Evolutionary conservation across 1,140 invertebrate genomes (phyloP).

Genomic region (Pissodes strobi): DNA sequence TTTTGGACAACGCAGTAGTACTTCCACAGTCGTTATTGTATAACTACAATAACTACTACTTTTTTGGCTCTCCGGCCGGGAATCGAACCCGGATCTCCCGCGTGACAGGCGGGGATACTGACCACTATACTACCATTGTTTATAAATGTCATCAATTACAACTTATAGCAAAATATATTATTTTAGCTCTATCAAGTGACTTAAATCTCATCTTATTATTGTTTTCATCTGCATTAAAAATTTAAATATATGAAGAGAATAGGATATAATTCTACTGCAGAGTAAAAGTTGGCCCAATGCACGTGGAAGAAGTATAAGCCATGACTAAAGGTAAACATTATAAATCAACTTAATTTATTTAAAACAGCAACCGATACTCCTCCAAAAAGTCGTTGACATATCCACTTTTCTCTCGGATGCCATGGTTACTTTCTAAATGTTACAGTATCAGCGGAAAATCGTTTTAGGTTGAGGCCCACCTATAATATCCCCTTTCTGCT

Average conservation of each 20-base stretch:
- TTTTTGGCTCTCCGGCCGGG: conserved; percentile 55
- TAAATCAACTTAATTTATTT: neutral
- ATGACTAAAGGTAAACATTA: conserved; percentile 10
- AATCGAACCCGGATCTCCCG: conserved; percentile 56
- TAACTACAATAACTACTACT: too few species aligned
- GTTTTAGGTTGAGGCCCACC: neutral
- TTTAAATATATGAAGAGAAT: conserved; percentile 26
- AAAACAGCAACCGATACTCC: neutral
- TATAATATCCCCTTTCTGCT: neutral
- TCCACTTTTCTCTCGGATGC: neutral
- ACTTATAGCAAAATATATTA: neutral
- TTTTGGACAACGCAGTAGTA: too few species aligned
- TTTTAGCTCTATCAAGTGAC: neutral
- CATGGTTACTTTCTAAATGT: neutral
- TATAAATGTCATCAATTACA: neutral
- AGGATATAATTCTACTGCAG: conserved; percentile 26
- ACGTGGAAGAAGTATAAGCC: conserved; percentile 2
- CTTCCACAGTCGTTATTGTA: too few species aligned
- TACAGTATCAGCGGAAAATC: conserved; percentile 1
- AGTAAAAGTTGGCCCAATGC: conserved; percentile 1
- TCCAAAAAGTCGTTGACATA: neutral
- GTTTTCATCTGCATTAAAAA: conserved; percentile 24
- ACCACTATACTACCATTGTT: conserved; percentile 56
- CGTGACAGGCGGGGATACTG: conserved; percentile 56
- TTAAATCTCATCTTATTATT: conserved; percentile 9